Conservation (phyloP, 2,888 invertebrate species). For the Aporophyla lueneburgensis region DNA sequence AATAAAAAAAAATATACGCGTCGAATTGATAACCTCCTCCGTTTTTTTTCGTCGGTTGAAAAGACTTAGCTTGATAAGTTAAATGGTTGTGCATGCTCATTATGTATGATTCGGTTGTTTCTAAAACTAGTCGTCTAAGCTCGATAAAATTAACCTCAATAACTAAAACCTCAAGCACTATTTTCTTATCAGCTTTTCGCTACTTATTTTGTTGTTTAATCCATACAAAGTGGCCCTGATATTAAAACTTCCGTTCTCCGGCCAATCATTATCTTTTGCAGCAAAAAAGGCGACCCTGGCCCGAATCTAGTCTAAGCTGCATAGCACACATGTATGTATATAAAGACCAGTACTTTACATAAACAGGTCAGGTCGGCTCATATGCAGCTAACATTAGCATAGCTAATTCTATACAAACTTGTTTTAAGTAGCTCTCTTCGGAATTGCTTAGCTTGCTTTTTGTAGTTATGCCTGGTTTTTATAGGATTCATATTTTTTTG, state of each 20-base stretch:
- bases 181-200: neutral
- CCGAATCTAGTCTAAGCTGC: slow-evolving; percentile 20
- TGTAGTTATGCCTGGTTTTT: slow-evolving; percentile 10
- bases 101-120: neutral
- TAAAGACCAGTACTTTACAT: slow-evolving; percentile 34
- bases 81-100: no score
- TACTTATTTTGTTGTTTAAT: neutral
- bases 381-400: slow-evolving; percentile 46
- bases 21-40: no score
- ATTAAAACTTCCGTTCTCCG: slow-evolving; percentile 9
- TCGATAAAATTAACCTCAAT: no score
- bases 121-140: neutral
- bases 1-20: no score
- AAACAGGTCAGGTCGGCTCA: slow-evolving; percentile 54
- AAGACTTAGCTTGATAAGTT: no score
- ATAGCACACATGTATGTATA: neutral
- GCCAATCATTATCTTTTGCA: slow-evolving; percentile 29
- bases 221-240: neutral
- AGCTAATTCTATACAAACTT: slow-evolving; percentile 39
- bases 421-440: slow-evolving; percentile 8
- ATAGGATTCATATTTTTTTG: neutral
- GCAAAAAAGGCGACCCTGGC: slow-evolving; percentile 39
- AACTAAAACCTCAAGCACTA: no score
- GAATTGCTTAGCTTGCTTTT: slow-evolving; percentile 12
- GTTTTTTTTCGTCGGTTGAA: no score